Conservation (phyloP, 1,140 invertebrate genomes). For the Cydia strobilella region DNA sequence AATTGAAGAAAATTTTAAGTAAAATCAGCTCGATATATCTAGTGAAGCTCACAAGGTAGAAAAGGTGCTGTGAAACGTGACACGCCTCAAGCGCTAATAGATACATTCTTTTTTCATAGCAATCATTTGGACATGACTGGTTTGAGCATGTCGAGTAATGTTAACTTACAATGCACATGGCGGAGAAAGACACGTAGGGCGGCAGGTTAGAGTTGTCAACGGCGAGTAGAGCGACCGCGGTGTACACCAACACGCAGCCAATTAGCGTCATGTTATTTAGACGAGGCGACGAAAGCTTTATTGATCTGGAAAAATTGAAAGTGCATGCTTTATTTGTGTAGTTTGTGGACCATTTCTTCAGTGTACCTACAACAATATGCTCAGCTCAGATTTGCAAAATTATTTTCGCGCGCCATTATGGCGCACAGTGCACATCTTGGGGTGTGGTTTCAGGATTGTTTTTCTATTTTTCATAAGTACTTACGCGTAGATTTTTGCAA, state of each 20-base stretch:
- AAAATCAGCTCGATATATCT: too few species aligned
- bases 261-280: constrained; percentile 98
- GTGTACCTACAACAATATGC: too few species aligned
- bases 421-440: too few species aligned
- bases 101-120: too few species aligned
- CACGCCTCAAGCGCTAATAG: too few species aligned
- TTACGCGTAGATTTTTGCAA: too few species aligned
- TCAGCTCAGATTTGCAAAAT: background rate
- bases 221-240: constrained; percentile 94
- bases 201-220: constrained; percentile 89
- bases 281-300: constrained; percentile 97
- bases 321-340: background rate
- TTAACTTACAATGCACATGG: constrained; percentile 91
- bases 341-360: background rate
- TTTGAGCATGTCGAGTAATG: background rate
- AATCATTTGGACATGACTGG: too few species aligned
- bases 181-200: constrained; percentile 85
- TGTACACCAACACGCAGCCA: constrained; percentile 96
- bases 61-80: too few species aligned
- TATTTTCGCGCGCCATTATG: too few species aligned
- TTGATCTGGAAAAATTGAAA: constrained; percentile 80
- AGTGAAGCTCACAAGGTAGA: too few species aligned
- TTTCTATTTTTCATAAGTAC: too few species aligned
- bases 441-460: too few species aligned
- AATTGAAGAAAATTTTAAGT: background rate